Percentiles rank a stretch among this genome's conserved stretches.
These are phyloP conservation scores for Sminthurinus aureus DNA, from an alignment of 2,888 invertebrate species.

Conservation along the genomic window DNA sequence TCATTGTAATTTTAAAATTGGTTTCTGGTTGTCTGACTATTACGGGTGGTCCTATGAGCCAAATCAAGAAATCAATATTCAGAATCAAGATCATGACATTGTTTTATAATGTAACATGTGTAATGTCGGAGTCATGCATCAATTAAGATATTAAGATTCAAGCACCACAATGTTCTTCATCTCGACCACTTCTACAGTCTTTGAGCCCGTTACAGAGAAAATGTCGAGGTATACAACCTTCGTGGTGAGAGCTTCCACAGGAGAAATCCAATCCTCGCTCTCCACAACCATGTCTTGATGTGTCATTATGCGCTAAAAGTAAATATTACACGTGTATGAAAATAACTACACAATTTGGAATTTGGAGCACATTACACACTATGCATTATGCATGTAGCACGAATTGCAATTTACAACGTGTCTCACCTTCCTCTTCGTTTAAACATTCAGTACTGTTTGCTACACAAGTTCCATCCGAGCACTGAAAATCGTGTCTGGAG, in stretches of 20 bases:
- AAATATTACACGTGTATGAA: too few relatives aligned
- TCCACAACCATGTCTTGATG: conserved; percentile 6
- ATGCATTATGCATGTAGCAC: too few relatives aligned
- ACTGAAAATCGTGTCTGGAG: background rate
- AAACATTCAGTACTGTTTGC: background rate
- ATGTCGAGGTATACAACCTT: conserved; percentile 11
- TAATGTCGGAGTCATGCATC: too few relatives aligned
- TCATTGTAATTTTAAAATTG: background rate
- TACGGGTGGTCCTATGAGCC: background rate
- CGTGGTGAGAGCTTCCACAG: background rate
- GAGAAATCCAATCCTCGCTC: background rate
- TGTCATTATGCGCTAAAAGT: too few relatives aligned
- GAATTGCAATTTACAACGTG: too few relatives aligned
- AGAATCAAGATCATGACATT: background rate
- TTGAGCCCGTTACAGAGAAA: background rate
- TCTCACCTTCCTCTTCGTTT: background rate
- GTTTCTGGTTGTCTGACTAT: background rate
- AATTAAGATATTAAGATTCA: too few relatives aligned
- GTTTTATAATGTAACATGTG: background rate
- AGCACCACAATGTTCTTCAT: conserved; percentile 4
- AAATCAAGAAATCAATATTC: background rate
- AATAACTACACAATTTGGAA: too few relatives aligned
- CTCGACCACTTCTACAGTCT: background rate
- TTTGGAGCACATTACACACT: too few relatives aligned
- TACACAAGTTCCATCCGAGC: background rate